Percentiles rank a stretch among this genome's conserved stretches.
phyloP scores from a whole-genome alignment of 1,140 invertebrate genomes.

The Dryas iulia region DNA sequence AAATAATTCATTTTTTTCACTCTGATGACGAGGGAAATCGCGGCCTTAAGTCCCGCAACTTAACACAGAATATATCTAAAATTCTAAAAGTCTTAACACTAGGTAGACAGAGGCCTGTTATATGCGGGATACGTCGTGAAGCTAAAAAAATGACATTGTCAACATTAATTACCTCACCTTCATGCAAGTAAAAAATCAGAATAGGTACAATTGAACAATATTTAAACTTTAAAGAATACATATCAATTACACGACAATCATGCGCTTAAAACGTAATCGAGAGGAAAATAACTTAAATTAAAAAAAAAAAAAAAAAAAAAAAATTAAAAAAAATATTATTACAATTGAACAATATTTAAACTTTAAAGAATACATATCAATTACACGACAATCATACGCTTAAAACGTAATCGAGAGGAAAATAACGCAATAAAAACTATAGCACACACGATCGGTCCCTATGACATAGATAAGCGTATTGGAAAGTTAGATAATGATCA shows the following conservation, averaged over 20 bases:
- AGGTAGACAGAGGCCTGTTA: background rate
- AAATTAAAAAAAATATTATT: background rate
- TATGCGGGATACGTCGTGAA: background rate
- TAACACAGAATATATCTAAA: no score
- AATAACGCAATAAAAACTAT: slow-evolving; percentile 41
- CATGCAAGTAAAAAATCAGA: no score
- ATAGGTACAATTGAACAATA: background rate
- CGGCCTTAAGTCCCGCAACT: no score
- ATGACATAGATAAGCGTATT: slow-evolving; percentile 54
- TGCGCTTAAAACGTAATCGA: slow-evolving; percentile 12
- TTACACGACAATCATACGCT: slow-evolving; percentile 24
- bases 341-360: background rate
- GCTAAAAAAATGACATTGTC: no score
- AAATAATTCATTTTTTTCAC: no score
- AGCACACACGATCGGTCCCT: slow-evolving; percentile 54
- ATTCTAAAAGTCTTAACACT: background rate
- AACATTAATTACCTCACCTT: no score
- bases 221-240: background rate
- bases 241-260: slow-evolving; percentile 16
- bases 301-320: no score
- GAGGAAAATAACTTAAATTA: no score
- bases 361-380: background rate
- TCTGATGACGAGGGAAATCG: no score
- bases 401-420: slow-evolving; percentile 53
- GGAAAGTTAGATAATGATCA: slow-evolving; percentile 68